A percentile compares a stretch with the other conserved stretches of the same genome.
These are phyloP conservation scores for Himalopsyche japonica DNA, from an alignment of 2,888 invertebrate genomes.

Conservation along the genomic window DNA sequence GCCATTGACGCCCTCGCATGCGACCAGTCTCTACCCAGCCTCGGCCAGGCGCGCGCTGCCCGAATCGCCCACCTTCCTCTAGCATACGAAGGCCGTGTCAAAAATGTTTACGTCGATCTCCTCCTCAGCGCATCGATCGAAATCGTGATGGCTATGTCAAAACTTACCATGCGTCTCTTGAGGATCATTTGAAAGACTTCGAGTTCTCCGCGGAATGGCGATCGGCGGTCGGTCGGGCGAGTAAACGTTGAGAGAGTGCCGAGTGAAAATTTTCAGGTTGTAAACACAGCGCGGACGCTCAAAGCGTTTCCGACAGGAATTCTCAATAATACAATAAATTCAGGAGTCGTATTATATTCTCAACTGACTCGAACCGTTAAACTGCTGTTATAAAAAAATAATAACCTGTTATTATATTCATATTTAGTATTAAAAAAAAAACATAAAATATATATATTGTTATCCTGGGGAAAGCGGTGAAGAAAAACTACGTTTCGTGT, in stretches of 20 bases:
- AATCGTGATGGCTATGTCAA: constrained; percentile 23
- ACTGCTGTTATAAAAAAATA: not conserved
- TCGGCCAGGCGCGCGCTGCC: constrained; percentile 5
- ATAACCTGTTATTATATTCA: not conserved
- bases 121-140: constrained; percentile 17
- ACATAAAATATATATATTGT: not conserved
- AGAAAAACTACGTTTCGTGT: not conserved
- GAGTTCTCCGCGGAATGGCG: not conserved
- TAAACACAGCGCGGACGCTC: constrained; percentile 16
- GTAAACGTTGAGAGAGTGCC: constrained; percentile 9
- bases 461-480: not conserved
- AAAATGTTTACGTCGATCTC: constrained; percentile 25
- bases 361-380: not conserved
- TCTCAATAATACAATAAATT: not conserved
- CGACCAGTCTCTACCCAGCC: constrained; percentile 24
- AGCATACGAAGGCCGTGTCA: not conserved
- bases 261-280: constrained; percentile 26
- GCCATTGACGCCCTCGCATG: constrained; percentile 28
- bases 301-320: not conserved
- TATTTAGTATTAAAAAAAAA: not conserved
- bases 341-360: not conserved
- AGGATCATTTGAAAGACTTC: constrained; percentile 19
- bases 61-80: not conserved
- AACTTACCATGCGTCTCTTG: constrained; percentile 14
- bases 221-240: constrained; percentile 7